A percentile compares a stretch with the other conserved stretches of the same genome.
Conservation (phyloP, 2,797 vertebrate genomes). For the Gallirallus australis region DNA sequence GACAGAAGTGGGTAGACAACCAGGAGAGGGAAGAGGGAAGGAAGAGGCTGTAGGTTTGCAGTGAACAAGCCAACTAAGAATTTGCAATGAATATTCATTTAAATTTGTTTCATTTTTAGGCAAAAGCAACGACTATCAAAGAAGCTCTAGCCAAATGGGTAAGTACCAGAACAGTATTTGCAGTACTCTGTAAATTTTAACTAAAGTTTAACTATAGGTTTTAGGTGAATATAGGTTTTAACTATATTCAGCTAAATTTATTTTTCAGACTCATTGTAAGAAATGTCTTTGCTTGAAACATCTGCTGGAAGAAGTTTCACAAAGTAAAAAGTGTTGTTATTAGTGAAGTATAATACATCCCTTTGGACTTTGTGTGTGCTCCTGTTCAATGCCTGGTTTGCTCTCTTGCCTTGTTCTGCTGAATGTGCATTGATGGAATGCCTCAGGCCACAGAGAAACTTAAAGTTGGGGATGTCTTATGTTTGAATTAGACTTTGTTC, state of each 20-base stretch:
- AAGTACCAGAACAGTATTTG: constrained; percentile 51
- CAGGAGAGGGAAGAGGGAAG: neutral
- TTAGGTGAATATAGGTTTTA: neutral
- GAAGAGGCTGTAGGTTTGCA: neutral
- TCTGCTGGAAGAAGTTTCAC: neutral
- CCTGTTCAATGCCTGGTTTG: neutral
- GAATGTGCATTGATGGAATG: neutral
- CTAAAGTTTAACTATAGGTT: no score
- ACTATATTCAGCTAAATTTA: neutral
- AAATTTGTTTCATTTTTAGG: constrained; percentile 75
- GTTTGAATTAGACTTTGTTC: neutral
- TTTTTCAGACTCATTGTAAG: neutral
- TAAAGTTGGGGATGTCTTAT: neutral
- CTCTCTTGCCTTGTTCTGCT: neutral
- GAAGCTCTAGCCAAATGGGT: constrained; percentile 89
- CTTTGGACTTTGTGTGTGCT: neutral
- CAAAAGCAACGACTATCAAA: constrained; percentile 90
- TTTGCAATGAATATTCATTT: constrained; percentile 4
- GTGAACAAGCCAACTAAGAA: neutral
- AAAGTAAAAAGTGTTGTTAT: neutral
- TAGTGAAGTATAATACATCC: neutral
- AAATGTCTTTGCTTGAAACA: neutral
- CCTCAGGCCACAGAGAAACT: neutral
- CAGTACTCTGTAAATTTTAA: fast-evolving
- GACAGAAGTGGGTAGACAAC: neutral